A percentile compares a stretch with the other conserved stretches of the same genome.
Evolutionary conservation across 2,113 vertebrate species (phyloP).

Genomic region (Triplophysa dalaica): DNA sequence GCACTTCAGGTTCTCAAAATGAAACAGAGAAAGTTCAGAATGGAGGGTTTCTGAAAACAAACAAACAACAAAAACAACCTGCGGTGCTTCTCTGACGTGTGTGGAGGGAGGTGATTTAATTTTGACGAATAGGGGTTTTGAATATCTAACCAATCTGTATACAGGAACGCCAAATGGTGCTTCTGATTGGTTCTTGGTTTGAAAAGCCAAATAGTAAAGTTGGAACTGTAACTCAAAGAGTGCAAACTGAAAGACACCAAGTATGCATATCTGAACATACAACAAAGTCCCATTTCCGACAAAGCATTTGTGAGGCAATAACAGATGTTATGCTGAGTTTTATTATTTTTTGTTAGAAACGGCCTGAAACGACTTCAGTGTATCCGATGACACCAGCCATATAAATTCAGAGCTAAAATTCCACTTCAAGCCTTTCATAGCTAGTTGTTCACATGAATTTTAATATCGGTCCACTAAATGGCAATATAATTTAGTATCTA

Average conservation of each 20-base stretch:
- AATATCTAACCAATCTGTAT: slow-evolving; percentile 6
- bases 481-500: neutral
- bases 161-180: neutral
- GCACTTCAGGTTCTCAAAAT: slow-evolving; percentile 79
- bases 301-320: neutral
- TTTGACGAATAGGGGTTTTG: neutral
- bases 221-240: slow-evolving; percentile 7
- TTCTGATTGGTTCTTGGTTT: slow-evolving; percentile 7
- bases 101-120: slow-evolving; percentile 39
- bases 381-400: neutral
- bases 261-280: no score
- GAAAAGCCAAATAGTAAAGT: neutral
- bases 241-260: neutral
- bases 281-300: no score
- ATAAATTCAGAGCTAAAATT: slow-evolving; percentile 2
- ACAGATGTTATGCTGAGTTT: neutral
- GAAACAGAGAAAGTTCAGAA: slow-evolving; percentile 65
- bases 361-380: neutral
- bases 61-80: slow-evolving; percentile 58
- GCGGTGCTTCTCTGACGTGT: slow-evolving; percentile 57
- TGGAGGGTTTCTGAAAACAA: slow-evolving; percentile 42
- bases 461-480: neutral
- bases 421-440: neutral
- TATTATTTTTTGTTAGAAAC: neutral
- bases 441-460: neutral